These are phyloP conservation scores for Enteromius afrohamiltoni DNA, from an alignment of 2,797 vertebrate species.

Conservation along the genomic window DNA sequence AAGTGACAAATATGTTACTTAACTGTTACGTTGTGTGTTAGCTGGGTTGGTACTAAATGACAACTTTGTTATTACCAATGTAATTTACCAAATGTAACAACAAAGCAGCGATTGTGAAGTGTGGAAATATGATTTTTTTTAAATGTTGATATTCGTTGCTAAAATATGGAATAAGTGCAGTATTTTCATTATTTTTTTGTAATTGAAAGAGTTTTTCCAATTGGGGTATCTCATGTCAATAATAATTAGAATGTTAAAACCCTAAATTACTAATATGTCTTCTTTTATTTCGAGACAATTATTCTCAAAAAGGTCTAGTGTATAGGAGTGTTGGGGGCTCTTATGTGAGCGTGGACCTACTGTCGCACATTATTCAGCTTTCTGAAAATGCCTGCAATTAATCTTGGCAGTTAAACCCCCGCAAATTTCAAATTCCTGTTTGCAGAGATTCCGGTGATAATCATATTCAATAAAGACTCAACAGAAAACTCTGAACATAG, in stretches of 20 bases:
- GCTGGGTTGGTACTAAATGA: neutral
- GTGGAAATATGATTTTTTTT: too few relatives aligned
- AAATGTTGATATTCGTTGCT: neutral
- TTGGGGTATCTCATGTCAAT: slow-evolving; percentile 5
- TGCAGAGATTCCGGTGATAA: neutral
- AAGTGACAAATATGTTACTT: too few relatives aligned
- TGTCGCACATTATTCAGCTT: slow-evolving; percentile 35
- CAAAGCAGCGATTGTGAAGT: neutral
- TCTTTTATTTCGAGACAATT: neutral
- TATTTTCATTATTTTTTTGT: neutral
- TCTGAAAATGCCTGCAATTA: slow-evolving; percentile 52
- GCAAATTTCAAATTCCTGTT: slow-evolving; percentile 29
- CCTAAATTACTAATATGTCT: slow-evolving; percentile 6
- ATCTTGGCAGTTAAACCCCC: slow-evolving; percentile 38
- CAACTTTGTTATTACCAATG: neutral
- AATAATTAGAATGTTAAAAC: neutral
- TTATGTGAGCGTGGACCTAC: slow-evolving; percentile 30
- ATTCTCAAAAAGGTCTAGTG: slow-evolving; percentile 14
- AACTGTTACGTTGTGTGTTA: too few relatives aligned
- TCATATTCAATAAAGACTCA: slow-evolving; percentile 4
- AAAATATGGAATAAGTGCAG: neutral
- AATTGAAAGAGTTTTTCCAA: neutral
- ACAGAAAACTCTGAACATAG: neutral
- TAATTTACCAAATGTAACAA: neutral
- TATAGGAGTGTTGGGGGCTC: slow-evolving; percentile 5